Evolutionary conservation across 2,113 vertebrate species (phyloP), one percentile per base, ranked within the genome.

Genomic region (Hiodon alosoides): DNA sequence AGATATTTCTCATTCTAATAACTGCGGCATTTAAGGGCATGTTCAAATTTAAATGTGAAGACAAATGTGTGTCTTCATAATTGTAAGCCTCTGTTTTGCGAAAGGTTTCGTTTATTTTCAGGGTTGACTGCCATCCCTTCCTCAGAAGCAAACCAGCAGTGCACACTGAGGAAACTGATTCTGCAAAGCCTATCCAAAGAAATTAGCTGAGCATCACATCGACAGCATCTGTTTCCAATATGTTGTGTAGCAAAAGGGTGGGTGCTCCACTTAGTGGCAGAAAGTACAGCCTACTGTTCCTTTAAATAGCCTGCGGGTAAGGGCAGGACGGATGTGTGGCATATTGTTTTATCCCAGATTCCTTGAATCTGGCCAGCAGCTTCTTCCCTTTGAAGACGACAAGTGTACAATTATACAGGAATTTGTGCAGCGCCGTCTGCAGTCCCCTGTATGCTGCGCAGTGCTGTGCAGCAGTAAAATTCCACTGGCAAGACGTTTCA

Each of bases 171-270:
- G 9, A 31, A 4, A 13, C 11, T 7, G 57, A 47, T 71, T 71
- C 70, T 48, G 10, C 9, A 17, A 50, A 87, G 88, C 84, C 83
- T 88, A 85, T 91, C 88, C 90, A 89, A 86, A 89, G 89, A 88
- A 90, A 91, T 91, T 91, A 91, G 90, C 84, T 79, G 85, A 85
- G 90, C 89, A 87, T 90, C 83, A 87, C 88, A 90, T 88, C 86
- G 87, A 84, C 88, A 85, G 89, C 91, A 92, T 92, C 91, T 92
- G 91, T 90, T 91, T 92, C 88, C 90, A 92, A 92, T 92, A 91
- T 90, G 89, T 84, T 90, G 84, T 82, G 82, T 81, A 88, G 89
- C 89, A 89, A 90, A 91, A 91, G 90, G 90, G 90, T 90, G 91
- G 91, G 88, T 91, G 87, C 89, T 88, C 89, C 85, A 81, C 83